phyloP scores from a whole-genome alignment of 1,140 invertebrate genomes.

The Kradibia gibbosae region DNA sequence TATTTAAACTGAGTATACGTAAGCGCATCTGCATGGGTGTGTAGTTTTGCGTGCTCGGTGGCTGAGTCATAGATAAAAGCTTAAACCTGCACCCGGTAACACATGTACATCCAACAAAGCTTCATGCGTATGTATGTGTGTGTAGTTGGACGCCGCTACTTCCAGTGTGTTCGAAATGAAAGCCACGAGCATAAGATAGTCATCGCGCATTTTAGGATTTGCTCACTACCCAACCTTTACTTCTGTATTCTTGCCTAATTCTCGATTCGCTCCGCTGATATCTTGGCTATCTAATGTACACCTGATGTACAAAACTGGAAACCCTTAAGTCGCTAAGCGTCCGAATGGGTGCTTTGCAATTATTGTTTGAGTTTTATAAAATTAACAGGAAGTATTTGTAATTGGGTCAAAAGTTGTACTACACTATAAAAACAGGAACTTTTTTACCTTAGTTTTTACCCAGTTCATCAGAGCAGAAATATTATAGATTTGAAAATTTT shows the following conservation, averaged over 20 bases:
- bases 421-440: too few species aligned
- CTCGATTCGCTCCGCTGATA: not conserved
- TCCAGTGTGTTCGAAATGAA: slow-evolving; percentile 13
- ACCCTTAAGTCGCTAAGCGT: not conserved
- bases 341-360: not conserved
- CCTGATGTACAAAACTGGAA: not conserved
- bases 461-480: too few species aligned
- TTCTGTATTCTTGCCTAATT: slow-evolving; percentile 13
- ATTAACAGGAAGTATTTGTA: not conserved
- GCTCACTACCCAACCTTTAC: not conserved
- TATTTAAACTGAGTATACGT: slow-evolving; percentile 16
- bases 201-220: slow-evolving; percentile 8
- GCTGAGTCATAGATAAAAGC: slow-evolving; percentile 11
- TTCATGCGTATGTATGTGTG: not conserved
- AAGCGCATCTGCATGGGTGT: not conserved
- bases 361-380: not conserved
- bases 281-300: not conserved
- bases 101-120: not conserved
- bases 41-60: not conserved
- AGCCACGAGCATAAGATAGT: slow-evolving; percentile 29
- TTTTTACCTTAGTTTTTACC: too few species aligned
- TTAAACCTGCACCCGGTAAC: not conserved
- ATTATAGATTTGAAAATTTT: too few species aligned
- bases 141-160: not conserved
- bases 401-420: too few species aligned